Conservation (phyloP, 2,797 vertebrate species). For the Tangara arthus region DNA sequence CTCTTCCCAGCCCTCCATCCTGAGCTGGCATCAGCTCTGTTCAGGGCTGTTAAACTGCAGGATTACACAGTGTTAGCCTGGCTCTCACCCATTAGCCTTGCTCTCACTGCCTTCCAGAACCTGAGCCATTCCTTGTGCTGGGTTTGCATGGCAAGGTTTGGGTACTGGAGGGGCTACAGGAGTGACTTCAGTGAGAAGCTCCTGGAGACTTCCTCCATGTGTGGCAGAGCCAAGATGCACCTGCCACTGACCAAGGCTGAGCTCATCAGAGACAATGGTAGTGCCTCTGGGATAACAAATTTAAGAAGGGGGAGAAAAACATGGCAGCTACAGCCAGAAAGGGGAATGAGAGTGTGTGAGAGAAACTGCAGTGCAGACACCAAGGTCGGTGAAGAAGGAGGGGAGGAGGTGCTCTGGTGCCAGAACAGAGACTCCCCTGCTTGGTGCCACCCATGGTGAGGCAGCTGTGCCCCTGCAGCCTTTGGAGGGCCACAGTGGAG, state of each 20-base stretch:
- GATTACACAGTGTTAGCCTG: background rate
- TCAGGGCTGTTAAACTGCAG: background rate
- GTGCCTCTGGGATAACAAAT: background rate
- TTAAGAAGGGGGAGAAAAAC: rapidly evolving
- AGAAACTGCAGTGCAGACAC: background rate
- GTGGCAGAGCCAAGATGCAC: background rate
- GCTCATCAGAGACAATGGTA: background rate
- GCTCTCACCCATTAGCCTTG: background rate
- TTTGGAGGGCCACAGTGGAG: background rate
- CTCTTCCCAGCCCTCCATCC: background rate
- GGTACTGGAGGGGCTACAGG: too few relatives aligned
- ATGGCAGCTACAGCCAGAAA: background rate
- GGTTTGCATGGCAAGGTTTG: background rate
- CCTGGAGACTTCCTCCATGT: background rate
- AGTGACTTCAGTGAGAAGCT: background rate
- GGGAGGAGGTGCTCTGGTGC: background rate
- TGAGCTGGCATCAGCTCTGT: background rate
- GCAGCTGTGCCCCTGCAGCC: background rate
- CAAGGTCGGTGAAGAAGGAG: background rate
- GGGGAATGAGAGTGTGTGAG: background rate
- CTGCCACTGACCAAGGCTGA: background rate
- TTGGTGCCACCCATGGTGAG: background rate
- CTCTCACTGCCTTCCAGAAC: background rate
- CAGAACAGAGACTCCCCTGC: background rate
- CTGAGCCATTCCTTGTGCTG: background rate